Evolutionary conservation across 2,888 invertebrate genomes (phyloP), one percentile per base, ranked within the genome.

Genomic region (Callosobruchus maculatus): DNA sequence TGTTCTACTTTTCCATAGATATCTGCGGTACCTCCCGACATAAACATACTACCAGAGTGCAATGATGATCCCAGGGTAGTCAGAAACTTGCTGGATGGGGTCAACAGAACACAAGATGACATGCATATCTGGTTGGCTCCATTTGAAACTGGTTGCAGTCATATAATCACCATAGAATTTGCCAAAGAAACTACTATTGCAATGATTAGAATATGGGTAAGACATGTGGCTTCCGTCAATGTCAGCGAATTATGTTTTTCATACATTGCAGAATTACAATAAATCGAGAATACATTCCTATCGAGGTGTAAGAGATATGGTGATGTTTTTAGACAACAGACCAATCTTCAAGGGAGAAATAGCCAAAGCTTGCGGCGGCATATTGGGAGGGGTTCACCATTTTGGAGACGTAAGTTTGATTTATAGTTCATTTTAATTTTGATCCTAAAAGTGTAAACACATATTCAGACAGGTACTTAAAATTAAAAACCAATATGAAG

Each of bases 261-360:
- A 26, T 26, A n/a, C 75, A 80, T 86, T 88, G 31, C 86, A 95
- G 95, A 96, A 96, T 85, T 96, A 96, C 86, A 95, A 95, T 86
- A 95, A 95, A 86, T 95, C 95, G 0, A 89, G 96, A 76, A 95
- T 95, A 80, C 93, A 96, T 86, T 94, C 95, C 0, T 91, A 92
- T 74, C 90, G 95, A 75, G 96, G 96, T 70, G 93, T 92, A 5
- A 91, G 91, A 80, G 89, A 94, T 81, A 87, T 95, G 18, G 90
- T 92, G 76, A 92, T 96, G 30, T 89, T 88, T 76, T 85, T 95
- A 74, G 94, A 95, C 84, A 91, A 91, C 20, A 85, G 86, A 71
- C 85, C 90, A 31, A 92, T 96, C 83, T 96, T 96, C 86, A 90
- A 91, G 80, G 96, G 96, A 0, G 95, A 96, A 87, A 94, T 96